These are phyloP conservation scores for Tinamus major DNA, from an alignment of 2,797 vertebrate genomes.

Conservation along the genomic window DNA sequence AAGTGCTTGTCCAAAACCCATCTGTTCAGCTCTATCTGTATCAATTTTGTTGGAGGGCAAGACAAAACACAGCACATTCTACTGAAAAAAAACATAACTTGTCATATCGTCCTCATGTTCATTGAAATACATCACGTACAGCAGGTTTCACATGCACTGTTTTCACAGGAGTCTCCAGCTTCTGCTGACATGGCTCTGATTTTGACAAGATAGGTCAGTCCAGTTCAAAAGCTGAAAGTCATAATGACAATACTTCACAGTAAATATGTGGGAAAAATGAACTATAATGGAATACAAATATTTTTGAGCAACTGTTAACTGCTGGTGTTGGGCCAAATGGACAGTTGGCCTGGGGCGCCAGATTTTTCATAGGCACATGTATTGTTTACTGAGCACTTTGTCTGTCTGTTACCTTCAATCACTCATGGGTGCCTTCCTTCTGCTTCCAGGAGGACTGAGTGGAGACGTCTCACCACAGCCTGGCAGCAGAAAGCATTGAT, in stretches of 20 bases:
- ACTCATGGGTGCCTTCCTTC: conserved; percentile 37
- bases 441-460: background rate
- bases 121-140: background rate
- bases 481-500: conserved; percentile 48
- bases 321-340: conserved; percentile 43
- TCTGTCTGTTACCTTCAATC: conserved; percentile 71
- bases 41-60: background rate
- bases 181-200: background rate
- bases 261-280: conserved; percentile 26
- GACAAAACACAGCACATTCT: background rate
- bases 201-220: conserved; percentile 28
- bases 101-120: background rate
- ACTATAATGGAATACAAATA: background rate
- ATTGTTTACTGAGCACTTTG: conserved; percentile 43
- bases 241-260: background rate
- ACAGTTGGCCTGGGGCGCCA: conserved; percentile 44
- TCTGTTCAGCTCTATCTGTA: accelerated
- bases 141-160: background rate
- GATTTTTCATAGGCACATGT: background rate
- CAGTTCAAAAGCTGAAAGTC: conserved; percentile 28
- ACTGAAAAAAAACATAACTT: background rate
- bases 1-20: background rate
- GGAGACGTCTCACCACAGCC: background rate
- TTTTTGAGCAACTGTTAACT: conserved; percentile 60
- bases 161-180: background rate